Evolutionary conservation across 2,888 invertebrate species (phyloP), one percentile per base, ranked within the genome.

Genomic region (Pristionchus arcanus): DNA sequence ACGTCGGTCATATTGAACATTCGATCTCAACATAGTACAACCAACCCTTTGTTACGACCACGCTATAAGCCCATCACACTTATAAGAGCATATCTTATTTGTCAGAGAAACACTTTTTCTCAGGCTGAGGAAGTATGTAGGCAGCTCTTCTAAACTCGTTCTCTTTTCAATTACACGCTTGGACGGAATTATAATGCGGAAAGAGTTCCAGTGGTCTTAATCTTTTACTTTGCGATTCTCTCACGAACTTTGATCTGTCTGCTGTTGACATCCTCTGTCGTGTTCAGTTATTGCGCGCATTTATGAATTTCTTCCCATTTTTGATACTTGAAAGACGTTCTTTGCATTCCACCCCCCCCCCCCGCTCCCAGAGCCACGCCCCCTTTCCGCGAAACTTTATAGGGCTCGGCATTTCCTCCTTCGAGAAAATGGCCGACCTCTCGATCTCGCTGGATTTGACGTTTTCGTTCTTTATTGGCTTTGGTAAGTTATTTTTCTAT

Each of bases 381-480:
- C 77, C 25, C 37, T 74, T 37, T 21, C 25, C 21, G 42, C n/a
- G 74, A 37, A 34, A 49, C 42, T 81, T 81, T 28, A 49, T 81
- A n/a, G 49, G 4, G 3, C 3, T n/a, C 28, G 13, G 19, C 0
- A 28, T 71, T 28, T 49, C n/a, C 13, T 49, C 28, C n/a, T n/a
- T 28, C 37, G 68, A 15, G n/a, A 42, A 25, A 7, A 85, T 85
- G 84, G 55, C 87, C 28, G 87, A 87, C n/a, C 87, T 87, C n/a
- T 87, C 87, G 37, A 88, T 88, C 31, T 88, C 87, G n/a, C 74
- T 88, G 15, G 87, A 88, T 4, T 74, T 55, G 0, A 88, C 87
- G 4, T 88, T 88, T 25, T 55, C 53, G 15, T 88, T 88, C 74
- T 88, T 88, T 34, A 88, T 88, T 55, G 87, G 71, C 31, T 88